Percentiles rank a stretch among this genome's conserved stretches.
phyloP scores from a whole-genome alignment of 2,888 invertebrate species.

The Rotaria magnacalcarata region DNA sequence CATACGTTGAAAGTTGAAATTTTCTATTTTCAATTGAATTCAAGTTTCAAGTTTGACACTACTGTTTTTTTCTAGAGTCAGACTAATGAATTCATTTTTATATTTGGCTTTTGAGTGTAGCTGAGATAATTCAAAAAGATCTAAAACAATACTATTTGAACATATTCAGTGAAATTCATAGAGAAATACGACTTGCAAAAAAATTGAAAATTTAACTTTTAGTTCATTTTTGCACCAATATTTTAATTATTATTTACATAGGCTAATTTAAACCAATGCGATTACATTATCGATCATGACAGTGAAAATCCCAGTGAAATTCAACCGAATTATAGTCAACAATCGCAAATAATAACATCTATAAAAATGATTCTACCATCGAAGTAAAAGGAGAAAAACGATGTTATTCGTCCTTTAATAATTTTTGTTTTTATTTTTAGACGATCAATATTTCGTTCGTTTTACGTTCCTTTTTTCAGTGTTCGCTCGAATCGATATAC shows the following conservation, averaged over 20 bases:
- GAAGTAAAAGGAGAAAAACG: background rate
- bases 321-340: constrained; percentile 18
- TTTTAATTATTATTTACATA: background rate
- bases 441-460: constrained; percentile 36
- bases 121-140: too few relatives aligned
- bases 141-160: too few relatives aligned
- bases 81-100: too few relatives aligned
- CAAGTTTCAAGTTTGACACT: too few relatives aligned
- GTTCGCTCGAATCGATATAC: background rate
- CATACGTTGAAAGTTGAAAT: too few relatives aligned
- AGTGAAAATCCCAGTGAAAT: background rate
- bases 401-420: background rate
- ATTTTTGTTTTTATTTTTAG: constrained; percentile 3
- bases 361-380: constrained; percentile 14
- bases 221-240: too few relatives aligned
- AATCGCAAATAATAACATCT: background rate
- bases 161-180: too few relatives aligned
- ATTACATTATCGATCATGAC: constrained; percentile 43
- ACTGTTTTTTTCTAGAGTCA: too few relatives aligned
- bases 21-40: too few relatives aligned
- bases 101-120: too few relatives aligned
- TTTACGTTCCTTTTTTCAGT: constrained; percentile 43
- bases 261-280: constrained; percentile 37
- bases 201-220: too few relatives aligned
- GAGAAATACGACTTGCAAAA: too few relatives aligned